phyloP scores from a whole-genome alignment of 2,797 vertebrate genomes.

The Enteromius afrohamiltoni region DNA sequence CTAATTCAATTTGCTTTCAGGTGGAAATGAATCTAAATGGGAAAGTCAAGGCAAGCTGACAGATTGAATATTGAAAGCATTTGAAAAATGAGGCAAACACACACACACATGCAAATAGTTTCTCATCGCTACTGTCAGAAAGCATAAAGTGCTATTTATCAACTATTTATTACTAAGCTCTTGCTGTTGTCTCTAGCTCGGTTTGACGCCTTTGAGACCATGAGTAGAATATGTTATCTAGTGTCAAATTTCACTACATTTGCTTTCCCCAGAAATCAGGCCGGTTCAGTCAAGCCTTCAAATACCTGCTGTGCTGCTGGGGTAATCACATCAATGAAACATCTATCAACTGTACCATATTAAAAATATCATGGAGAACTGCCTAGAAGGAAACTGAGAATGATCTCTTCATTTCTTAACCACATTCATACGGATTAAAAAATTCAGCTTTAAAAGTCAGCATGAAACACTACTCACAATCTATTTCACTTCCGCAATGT shows the following conservation, averaged over 20 bases:
- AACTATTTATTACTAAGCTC: conserved; percentile 38
- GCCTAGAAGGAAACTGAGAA: background rate
- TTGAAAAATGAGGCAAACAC: conserved; percentile 18
- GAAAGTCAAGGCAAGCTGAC: conserved; percentile 28
- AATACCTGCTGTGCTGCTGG: conserved; percentile 34
- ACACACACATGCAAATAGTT: background rate
- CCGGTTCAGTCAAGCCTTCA: conserved; percentile 35
- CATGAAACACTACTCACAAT: conserved; percentile 6
- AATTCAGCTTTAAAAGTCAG: background rate
- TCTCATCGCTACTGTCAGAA: conserved; percentile 5
- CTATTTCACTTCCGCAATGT: conserved; percentile 2
- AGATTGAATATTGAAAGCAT: conserved; percentile 26
- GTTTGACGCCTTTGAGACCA: conserved; percentile 34
- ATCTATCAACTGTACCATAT: background rate
- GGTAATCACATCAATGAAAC: conserved; percentile 23
- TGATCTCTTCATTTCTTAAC: background rate
- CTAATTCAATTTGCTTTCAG: conserved; percentile 34
- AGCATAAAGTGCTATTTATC: conserved; percentile 35
- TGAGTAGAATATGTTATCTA: conserved; percentile 27
- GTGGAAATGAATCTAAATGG: conserved; percentile 30
- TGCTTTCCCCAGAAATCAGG: conserved; percentile 37
- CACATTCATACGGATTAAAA: background rate
- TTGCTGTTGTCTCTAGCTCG: conserved; percentile 25
- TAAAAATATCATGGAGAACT: background rate
- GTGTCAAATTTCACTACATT: conserved; percentile 37